Percentiles rank a stretch among this genome's conserved stretches.
Evolutionary conservation across 2,113 vertebrate genomes (phyloP).

Genomic region (Suncus etruscus): DNA sequence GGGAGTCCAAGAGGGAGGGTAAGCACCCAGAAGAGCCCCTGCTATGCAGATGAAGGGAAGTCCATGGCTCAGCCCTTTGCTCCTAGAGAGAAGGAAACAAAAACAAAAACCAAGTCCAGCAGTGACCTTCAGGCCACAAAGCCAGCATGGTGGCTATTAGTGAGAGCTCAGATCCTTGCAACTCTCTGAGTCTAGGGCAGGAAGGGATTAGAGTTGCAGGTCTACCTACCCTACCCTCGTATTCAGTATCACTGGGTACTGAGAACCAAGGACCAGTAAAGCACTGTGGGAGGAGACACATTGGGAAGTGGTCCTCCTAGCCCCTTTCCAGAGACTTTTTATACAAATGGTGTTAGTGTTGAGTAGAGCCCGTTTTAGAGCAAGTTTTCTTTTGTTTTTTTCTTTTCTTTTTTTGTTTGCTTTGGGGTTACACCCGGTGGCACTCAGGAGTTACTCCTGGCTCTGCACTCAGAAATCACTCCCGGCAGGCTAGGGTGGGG

Average conservation of each 20-base stretch:
- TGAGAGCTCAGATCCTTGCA: too few species aligned
- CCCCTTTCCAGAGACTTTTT: neutral
- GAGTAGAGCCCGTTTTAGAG: neutral
- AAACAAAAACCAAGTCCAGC: neutral
- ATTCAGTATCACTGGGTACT: neutral
- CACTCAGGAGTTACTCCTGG: too few species aligned
- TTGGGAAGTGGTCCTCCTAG: too few species aligned
- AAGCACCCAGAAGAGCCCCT: neutral
- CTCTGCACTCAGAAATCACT: too few species aligned
- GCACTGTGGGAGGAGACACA: neutral
- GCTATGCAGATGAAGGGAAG: neutral
- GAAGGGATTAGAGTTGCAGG: neutral
- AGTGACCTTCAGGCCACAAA: neutral
- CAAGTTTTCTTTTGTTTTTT: neutral
- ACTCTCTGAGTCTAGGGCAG: neutral
- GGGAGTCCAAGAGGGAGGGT: neutral
- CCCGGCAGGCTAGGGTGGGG: too few species aligned
- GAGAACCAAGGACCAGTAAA: neutral
- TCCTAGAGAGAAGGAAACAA: conserved; percentile 9
- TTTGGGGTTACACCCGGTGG: too few species aligned
- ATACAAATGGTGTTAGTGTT: neutral
- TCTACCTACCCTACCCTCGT: neutral
- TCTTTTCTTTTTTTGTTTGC: too few species aligned
- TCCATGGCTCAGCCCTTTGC: neutral
- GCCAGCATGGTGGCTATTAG: neutral